Evolutionary conservation across 2,113 vertebrate species (phyloP), one percentile per base, ranked within the genome.

Genomic region (Callipepla squamata): DNA sequence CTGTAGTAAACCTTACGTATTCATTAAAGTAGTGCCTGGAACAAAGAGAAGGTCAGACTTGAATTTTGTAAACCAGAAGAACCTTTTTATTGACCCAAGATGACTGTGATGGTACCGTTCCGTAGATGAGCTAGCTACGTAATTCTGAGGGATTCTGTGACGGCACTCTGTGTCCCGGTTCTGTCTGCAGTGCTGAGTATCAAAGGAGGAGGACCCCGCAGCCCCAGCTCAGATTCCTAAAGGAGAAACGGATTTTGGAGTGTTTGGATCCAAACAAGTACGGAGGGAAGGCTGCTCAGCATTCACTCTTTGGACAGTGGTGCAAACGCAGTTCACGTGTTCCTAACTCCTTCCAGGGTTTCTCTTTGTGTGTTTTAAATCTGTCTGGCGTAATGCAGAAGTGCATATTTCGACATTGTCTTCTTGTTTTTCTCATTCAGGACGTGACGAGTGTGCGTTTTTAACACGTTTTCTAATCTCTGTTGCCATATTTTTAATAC

Each of bases 11-110:
- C 92, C 74, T 68, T 19, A 28, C 80, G 1, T 63, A 18, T 80
- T 95, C 82, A 17, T 96, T 94, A 91, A 72, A 87, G 92, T 75
- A 96, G 96, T 95, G 96, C 96, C 97, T 97, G 94, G 93, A 96
- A 95, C 91, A 93, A 79, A 94, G 90, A 32, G 82, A 81, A 94
- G 79, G 89, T 92, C 79, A 9, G 79, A 96, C 78, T 95, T 62
- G 1, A 0, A 2, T 93, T 94, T 94, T 95, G 67, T 92, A 77
- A 91, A 91, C 75, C 67, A 9, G 80, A 88, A 78, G 84, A 77
- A 88, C 57, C 53, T 95, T 94, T 96, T 91, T 91, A 32, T 95
- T 88, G 87, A n/a, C 87, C 89, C 95, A 40, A 6, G 42, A 58
- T 12, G 95, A 77, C 89, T 57, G 30, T 15, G 80, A 67, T 2